phyloP scores from a whole-genome alignment of 2,797 vertebrate genomes.

The Typhlichthys eigenmanni region DNA sequence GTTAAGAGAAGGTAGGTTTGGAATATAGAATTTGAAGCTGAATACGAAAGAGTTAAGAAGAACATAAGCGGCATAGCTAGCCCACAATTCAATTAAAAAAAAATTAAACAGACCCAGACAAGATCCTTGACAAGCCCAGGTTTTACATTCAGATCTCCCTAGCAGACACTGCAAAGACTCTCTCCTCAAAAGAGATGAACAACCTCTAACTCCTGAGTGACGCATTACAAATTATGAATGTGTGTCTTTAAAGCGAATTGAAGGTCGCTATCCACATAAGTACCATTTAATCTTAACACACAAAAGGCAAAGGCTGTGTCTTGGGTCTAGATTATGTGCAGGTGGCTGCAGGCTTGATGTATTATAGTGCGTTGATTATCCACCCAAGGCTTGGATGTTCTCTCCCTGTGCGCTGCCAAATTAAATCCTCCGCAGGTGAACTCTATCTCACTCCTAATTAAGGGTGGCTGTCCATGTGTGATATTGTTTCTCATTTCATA shows the following conservation, averaged over 20 bases:
- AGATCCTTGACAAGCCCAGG: conserved; percentile 12
- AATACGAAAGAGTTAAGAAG: no score
- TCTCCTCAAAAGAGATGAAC: conserved; percentile 25
- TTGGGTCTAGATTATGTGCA: conserved; percentile 35
- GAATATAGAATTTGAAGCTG: no score
- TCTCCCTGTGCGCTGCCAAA: conserved; percentile 43
- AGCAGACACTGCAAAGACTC: conserved; percentile 3
- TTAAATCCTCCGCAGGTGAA: conserved; percentile 60
- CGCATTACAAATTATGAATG: conserved; percentile 46
- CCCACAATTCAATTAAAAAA: no score
- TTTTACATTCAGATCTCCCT: conserved; percentile 18
- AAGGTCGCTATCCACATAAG: conserved; percentile 43
- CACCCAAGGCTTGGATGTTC: conserved; percentile 49
- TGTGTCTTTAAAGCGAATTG: conserved; percentile 47
- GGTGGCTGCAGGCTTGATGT: conserved; percentile 44
- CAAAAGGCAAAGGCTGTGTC: conserved; percentile 45
- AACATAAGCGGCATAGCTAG: no score
- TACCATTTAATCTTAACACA: conserved; percentile 54
- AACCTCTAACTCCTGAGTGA: conserved; percentile 36
- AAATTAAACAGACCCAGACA: not conserved
- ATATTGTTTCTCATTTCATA: conserved; percentile 60
- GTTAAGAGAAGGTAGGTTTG: no score
- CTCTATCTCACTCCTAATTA: conserved; percentile 63
- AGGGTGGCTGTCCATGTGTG: conserved; percentile 63
- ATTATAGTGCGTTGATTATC: conserved; percentile 50